A percentile compares a stretch with the other conserved stretches of the same genome.
Evolutionary conservation across 2,797 vertebrate genomes (phyloP).

Genomic region (Pangasius larnaudii): DNA sequence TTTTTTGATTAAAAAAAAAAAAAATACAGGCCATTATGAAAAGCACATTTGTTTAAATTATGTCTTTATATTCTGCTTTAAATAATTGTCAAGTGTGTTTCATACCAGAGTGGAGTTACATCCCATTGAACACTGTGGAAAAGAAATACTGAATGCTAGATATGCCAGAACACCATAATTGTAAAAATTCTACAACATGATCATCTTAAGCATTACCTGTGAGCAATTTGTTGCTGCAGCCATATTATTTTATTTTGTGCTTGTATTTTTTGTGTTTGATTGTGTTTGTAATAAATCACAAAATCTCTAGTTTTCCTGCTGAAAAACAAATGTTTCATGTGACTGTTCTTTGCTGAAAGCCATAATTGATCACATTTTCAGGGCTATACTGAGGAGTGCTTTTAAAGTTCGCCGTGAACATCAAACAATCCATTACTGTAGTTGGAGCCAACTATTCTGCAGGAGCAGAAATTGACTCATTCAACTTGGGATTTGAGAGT

Average conservation of each 20-base stretch:
- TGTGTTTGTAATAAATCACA: not conserved
- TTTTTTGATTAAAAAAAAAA: not conserved
- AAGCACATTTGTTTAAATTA: not conserved
- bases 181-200: not conserved
- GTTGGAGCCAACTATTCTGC: not conserved
- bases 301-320: not conserved
- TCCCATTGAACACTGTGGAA: not conserved
- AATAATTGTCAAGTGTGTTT: not conserved
- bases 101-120: not conserved
- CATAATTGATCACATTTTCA: not conserved
- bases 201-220: not conserved
- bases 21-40: not conserved
- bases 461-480: not conserved
- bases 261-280: not conserved
- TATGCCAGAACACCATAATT: not conserved
- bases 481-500: not conserved
- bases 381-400: not conserved
- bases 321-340: not conserved
- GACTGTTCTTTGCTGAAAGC: not conserved
- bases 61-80: not conserved
- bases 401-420: not conserved
- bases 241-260: not conserved
- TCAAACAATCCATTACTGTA: not conserved
- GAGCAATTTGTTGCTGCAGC: not conserved
- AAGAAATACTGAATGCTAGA: not conserved